Evolutionary conservation across 37 sponge, comb jelly and placozoan genomes (phyloP), one percentile per base, ranked within the genome.

Genomic region (Halichondria panicea): DNA sequence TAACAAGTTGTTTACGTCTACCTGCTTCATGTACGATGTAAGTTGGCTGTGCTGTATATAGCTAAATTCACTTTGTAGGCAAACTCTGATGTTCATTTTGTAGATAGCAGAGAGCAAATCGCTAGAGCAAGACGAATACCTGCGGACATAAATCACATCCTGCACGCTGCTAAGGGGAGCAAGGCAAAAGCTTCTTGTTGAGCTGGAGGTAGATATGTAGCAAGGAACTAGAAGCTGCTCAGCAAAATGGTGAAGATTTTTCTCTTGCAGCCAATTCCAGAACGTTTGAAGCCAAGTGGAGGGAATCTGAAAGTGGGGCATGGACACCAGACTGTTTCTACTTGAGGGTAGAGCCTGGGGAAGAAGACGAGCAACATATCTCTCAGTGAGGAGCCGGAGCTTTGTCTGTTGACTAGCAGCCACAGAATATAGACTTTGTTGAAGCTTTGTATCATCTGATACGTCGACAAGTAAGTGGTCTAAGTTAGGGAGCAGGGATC

Each of bases 211-310:
- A n/a, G n/a, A n/a, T n/a, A n/a, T n/a, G n/a, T n/a, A n/a, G n/a
- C 27, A 27, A 19, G 82, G 82, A 48, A 81, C 33, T 33, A 81
- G 5, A 1, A 62, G 53, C 4, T 39, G 31, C 9, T 38, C 35
- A 1, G 3, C 53, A 71, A 81, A 81, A 0, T 1, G 41, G 0
- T 9, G 5, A 19, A 81, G 33, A 37, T 61, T 21, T 31, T 72
- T 19, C 3, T 21, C 3, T 33, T 33, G 48, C 7, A 81, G 65
- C 82, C 82, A 81, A 41, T 64, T 33, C 82, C 82, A 81, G 38
- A 72, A 81, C 15, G 21, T 46, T 36, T 72, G n/a, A 32, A 81
- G 48, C 82, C 73, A 72, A 6, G 28, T 19, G 1, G 37, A 30
- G 15, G 72, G 56, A 33, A 64, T 63, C 6, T 7, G 19, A 3